Base-by-base conservation (phyloP, 2,113 vertebrate species). In the Nettapus auritus region DNA sequence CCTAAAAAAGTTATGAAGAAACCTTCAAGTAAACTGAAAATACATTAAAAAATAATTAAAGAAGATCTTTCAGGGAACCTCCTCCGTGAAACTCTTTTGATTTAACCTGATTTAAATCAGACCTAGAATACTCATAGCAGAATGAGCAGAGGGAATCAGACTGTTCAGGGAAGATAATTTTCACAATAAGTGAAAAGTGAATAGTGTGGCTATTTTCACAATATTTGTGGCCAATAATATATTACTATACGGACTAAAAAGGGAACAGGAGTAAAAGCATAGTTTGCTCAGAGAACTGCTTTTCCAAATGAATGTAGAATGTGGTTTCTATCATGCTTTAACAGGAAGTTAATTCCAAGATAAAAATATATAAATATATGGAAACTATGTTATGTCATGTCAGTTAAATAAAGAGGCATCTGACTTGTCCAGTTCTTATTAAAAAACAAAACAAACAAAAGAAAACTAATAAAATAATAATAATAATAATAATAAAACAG, bases 401-500 rank as follows among this genome's bases (percentile, higher is more conserved):
- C 15, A 53, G 8, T 29, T 70, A 83, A 83, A 64, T 7, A 62
- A 78, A 59, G 31, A 60, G 22, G 33, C 78, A 62, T 38, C 19
- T 46, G 11, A 38, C 11, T 31, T 63, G 36, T 56, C 26, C 14
- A 62, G 56, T 50, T 16, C 29, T 40, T 44, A 59, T 33, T 38
- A 46, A 38, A 19, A 28, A 40, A 63, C 53, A 34, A 6, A 15
- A 38, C 3, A 18, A 63, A 59, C 31, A 8, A 13, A 23, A n/a
- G n/a, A n/a, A n/a, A n/a, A n/a, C n/a, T n/a, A n/a, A n/a, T n/a
- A n/a, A n/a, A n/a, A n/a, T n/a, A n/a, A n/a, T n/a, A n/a, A n/a
- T n/a, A n/a, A n/a, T n/a, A n/a, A n/a, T n/a, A n/a, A n/a, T n/a
- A 63, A 59, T 31, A 8, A 13, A 23, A 28, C 0, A 4, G 7